Percentiles rank a stretch among this genome's conserved stretches.
phyloP scores from a whole-genome alignment of 1,140 invertebrate species.

The Delia radicum region DNA sequence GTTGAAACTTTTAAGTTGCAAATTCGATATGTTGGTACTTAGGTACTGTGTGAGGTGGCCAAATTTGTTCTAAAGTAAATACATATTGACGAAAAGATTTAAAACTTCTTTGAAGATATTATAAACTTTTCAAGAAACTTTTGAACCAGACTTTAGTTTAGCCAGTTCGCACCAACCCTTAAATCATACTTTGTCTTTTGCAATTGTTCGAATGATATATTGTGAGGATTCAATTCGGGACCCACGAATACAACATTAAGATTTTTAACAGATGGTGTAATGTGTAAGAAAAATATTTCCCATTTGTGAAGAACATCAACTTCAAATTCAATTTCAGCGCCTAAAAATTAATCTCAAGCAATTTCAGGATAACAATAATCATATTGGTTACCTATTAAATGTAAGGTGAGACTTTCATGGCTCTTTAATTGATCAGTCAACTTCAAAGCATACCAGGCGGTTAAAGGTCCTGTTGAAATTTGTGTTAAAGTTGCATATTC shows the following conservation, averaged over 20 bases:
- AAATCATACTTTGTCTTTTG: slow-evolving; percentile 48
- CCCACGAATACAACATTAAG: slow-evolving; percentile 65
- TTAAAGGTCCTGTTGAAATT: slow-evolving; percentile 65
- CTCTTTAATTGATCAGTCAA: slow-evolving; percentile 47
- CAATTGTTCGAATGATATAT: slow-evolving; percentile 57
- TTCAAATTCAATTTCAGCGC: slow-evolving; percentile 72
- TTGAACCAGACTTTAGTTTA: too few species aligned
- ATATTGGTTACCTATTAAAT: slow-evolving; percentile 39
- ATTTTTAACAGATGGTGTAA: slow-evolving; percentile 60
- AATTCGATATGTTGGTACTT: too few species aligned
- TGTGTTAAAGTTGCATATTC: slow-evolving; percentile 67
- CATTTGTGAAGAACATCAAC: slow-evolving; percentile 67
- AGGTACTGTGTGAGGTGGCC: too few species aligned
- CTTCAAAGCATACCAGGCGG: slow-evolving; percentile 63
- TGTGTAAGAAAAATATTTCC: slow-evolving; percentile 70
- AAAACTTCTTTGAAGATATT: too few species aligned
- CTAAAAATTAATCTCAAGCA: slow-evolving; percentile 33
- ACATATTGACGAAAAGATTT: neutral
- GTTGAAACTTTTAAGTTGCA: too few species aligned
- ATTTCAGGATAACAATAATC: too few species aligned
- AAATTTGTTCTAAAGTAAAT: too few species aligned
- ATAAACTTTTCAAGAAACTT: too few species aligned
- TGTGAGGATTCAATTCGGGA: slow-evolving; percentile 62
- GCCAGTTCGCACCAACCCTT: too few species aligned
- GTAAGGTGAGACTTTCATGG: slow-evolving; percentile 35